Evolutionary conservation across 2,113 vertebrate species (phyloP).

Genomic region (Callopanchax toddi): DNA sequence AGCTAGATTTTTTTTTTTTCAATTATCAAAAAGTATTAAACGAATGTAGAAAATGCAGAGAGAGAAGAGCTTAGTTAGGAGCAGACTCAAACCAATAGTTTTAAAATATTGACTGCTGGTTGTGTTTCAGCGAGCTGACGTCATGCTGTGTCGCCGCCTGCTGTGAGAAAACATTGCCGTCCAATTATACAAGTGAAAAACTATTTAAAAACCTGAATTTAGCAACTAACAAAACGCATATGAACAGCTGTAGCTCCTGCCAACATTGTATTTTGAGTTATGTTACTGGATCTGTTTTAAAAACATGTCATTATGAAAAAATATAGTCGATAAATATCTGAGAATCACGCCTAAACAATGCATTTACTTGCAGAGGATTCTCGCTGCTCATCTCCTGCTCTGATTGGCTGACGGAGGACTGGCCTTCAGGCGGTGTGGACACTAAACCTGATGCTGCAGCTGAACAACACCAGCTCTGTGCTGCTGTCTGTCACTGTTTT

Average conservation of each 20-base stretch:
- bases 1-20: background rate
- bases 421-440: constrained; percentile 40
- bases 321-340: background rate
- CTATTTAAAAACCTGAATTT: constrained; percentile 27
- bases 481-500: constrained; percentile 40
- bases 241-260: no score
- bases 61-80: constrained; percentile 36
- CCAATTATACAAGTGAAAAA: constrained; percentile 39
- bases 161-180: constrained; percentile 39
- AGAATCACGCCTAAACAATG: constrained; percentile 10
- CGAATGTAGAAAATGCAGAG: background rate
- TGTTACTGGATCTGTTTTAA: no score
- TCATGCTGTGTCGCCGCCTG: constrained; percentile 43
- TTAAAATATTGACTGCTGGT: constrained; percentile 38
- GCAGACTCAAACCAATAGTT: constrained; percentile 49
- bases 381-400: constrained; percentile 36
- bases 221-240: constrained; percentile 3
- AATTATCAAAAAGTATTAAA: constrained; percentile 11
- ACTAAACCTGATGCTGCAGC: constrained; percentile 37
- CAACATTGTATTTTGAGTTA: no score
- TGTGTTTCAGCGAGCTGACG: constrained; percentile 47
- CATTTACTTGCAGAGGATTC: constrained; percentile 6
- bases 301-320: no score
- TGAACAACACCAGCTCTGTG: constrained; percentile 49
- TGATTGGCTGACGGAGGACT: constrained; percentile 61